Percentiles rank a stretch among this genome's conserved stretches.
These are phyloP conservation scores for Merops nubicus DNA, from an alignment of 2,113 vertebrate species.

Conservation along the genomic window DNA sequence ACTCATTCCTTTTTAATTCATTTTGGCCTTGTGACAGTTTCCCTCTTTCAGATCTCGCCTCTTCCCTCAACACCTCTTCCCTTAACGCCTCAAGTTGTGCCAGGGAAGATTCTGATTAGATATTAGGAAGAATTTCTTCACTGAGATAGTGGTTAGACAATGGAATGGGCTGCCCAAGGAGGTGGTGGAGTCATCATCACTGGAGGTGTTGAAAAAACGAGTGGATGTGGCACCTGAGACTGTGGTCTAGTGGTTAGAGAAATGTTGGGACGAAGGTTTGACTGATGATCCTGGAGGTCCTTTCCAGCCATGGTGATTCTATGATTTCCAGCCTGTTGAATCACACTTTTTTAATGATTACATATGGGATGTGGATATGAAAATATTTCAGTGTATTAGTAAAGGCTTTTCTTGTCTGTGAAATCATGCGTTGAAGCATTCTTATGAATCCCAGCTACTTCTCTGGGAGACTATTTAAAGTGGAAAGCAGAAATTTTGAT, in stretches of 20 bases:
- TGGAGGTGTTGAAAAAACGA: no score
- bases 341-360: background rate
- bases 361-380: rapidly evolving
- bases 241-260: no score
- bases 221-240: no score
- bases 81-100: no score
- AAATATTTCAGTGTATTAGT: background rate
- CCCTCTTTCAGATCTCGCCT: background rate
- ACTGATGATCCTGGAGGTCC: no score
- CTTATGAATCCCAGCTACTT: background rate
- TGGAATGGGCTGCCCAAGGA: no score
- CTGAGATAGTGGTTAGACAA: no score
- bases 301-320: no score
- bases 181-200: no score
- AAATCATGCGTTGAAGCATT: background rate
- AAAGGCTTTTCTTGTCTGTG: background rate
- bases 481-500: background rate
- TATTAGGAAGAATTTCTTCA: no score
- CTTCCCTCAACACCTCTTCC: background rate
- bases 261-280: no score
- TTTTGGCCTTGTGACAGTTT: background rate
- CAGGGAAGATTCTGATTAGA: no score
- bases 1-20: background rate
- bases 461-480: background rate
- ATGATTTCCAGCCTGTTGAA: background rate